Evolutionary conservation across 2,797 vertebrate genomes (phyloP).

Genomic region (Arctocebus calabarensis): DNA sequence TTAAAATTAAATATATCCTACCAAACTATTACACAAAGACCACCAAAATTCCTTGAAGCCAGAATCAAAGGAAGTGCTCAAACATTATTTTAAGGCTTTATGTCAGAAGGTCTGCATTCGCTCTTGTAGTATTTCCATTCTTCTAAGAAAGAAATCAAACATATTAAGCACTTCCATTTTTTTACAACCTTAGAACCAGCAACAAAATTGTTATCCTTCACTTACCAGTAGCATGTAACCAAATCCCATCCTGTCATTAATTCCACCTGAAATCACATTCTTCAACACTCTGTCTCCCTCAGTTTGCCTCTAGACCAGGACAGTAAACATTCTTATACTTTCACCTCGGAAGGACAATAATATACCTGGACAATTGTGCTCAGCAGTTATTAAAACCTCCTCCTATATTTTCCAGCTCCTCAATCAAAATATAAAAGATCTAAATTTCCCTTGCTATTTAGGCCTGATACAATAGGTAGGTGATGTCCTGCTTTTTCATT

Average conservation of each 20-base stretch:
- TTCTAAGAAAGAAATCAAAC: background rate
- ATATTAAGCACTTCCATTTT: background rate
- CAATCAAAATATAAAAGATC: background rate
- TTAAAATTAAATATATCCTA: background rate
- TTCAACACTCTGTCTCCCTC: background rate
- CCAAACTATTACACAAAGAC: background rate
- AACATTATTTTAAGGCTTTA: background rate
- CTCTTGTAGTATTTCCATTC: background rate
- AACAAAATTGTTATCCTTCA: background rate
- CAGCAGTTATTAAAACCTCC: background rate
- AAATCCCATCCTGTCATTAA: background rate
- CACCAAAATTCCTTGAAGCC: background rate
- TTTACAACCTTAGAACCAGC: background rate
- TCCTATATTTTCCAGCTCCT: background rate
- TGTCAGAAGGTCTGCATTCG: background rate
- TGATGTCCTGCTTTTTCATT: background rate
- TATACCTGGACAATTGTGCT: background rate
- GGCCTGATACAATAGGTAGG: background rate
- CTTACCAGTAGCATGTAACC: background rate
- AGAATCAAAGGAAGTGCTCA: background rate
- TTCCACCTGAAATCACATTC: background rate
- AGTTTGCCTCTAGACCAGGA: background rate
- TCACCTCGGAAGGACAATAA: background rate
- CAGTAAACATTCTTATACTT: background rate
- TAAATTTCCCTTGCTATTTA: slow-evolving; percentile 12